These are phyloP conservation scores for Petrolisthes cinctipes DNA, from an alignment of 2,888 invertebrate species.

Conservation along the genomic window DNA sequence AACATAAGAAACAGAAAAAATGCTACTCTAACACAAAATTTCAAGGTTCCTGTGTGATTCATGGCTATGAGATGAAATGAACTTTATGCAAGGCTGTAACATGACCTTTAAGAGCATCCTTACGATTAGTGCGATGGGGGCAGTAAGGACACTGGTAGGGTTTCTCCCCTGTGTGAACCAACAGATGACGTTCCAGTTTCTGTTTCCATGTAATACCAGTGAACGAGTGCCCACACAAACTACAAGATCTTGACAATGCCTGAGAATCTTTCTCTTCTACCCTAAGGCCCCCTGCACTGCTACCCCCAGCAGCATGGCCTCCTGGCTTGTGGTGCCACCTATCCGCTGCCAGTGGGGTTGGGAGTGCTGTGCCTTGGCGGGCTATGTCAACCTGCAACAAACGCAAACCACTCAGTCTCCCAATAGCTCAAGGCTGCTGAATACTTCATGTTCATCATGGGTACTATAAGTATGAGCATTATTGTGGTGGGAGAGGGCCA, in stretches of 20 bases:
- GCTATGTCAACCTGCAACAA: slow-evolving; percentile 59
- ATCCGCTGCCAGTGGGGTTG: slow-evolving; percentile 41
- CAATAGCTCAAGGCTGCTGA: slow-evolving; percentile 26
- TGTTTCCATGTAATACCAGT: slow-evolving; percentile 58
- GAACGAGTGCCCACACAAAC: slow-evolving; percentile 54
- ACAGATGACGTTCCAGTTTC: slow-evolving; percentile 57
- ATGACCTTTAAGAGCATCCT: slow-evolving; percentile 59
- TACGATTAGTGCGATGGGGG: slow-evolving; percentile 61
- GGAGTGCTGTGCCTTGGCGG: slow-evolving; percentile 41
- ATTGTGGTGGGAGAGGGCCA: slow-evolving; percentile 44
- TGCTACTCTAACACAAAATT: neutral
- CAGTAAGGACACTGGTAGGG: slow-evolving; percentile 60
- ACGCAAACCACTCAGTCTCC: slow-evolving; percentile 59
- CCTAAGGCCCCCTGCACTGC: slow-evolving; percentile 30
- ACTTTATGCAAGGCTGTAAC: slow-evolving; percentile 48
- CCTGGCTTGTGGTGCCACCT: slow-evolving; percentile 43
- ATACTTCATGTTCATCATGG: slow-evolving; percentile 31
- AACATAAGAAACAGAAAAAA: slow-evolving; percentile 7
- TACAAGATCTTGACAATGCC: slow-evolving; percentile 43
- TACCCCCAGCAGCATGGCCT: slow-evolving; percentile 23
- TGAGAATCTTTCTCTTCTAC: slow-evolving; percentile 30
- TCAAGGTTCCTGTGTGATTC: neutral
- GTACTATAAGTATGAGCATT: slow-evolving; percentile 25
- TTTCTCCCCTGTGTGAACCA: slow-evolving; percentile 58
- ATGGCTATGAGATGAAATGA: slow-evolving; percentile 30